Conservation (phyloP, 2,888 invertebrate species). For the Panopea generosa region DNA sequence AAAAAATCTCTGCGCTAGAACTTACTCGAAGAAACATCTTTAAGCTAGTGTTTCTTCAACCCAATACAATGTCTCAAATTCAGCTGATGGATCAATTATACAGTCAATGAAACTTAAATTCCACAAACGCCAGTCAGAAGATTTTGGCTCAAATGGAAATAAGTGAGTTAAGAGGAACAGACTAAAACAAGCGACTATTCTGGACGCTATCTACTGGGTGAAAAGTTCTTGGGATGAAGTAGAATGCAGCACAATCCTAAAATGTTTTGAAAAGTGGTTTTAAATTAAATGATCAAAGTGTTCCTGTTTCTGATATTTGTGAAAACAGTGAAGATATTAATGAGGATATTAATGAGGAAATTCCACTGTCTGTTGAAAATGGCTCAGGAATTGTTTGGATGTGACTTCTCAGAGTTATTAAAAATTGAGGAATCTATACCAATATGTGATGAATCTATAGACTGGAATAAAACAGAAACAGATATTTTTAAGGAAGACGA, state of each 20-base stretch:
- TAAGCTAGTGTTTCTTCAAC: constrained; percentile 12
- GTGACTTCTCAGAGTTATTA: too few species aligned
- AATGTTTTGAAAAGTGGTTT: constrained; percentile 28
- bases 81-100: constrained; percentile 22
- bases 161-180: constrained; percentile 19
- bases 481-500: too few species aligned
- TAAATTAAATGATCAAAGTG: too few species aligned
- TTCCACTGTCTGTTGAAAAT: not conserved
- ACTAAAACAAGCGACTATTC: constrained; percentile 35
- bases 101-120: constrained; percentile 18
- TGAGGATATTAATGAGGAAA: not conserved
- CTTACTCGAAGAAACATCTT: too few species aligned
- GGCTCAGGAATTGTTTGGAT: too few species aligned
- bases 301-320: too few species aligned
- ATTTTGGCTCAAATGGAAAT: constrained; percentile 36
- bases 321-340: not conserved
- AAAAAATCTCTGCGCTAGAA: too few species aligned
- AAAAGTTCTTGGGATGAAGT: constrained; percentile 36
- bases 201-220: constrained; percentile 45
- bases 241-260: constrained; percentile 28
- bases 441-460: too few species aligned
- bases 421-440: too few species aligned
- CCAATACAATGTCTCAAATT: constrained; percentile 13
- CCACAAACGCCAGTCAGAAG: constrained; percentile 4
- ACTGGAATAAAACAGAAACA: too few species aligned